These are phyloP conservation scores for Seriola dumerili DNA, from an alignment of 2,113 vertebrate species.

Conservation along the genomic window DNA sequence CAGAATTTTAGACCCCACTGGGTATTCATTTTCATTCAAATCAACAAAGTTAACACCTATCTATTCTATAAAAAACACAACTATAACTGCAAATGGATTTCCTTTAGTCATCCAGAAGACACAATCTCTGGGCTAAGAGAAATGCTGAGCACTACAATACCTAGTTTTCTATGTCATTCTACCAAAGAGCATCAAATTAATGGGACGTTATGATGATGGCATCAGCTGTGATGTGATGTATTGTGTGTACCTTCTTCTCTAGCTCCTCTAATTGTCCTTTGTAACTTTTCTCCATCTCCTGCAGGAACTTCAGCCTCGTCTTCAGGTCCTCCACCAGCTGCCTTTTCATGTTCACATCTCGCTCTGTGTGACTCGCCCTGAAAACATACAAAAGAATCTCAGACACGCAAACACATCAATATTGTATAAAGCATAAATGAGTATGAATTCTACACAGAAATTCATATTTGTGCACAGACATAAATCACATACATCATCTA, in stretches of 20 bases:
- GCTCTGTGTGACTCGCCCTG: constrained; percentile 87
- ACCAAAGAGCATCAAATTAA: background rate
- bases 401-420: background rate
- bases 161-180: background rate
- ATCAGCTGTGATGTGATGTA: background rate
- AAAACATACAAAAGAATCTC: background rate
- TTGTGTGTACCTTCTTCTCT: constrained; percentile 89
- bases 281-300: constrained; percentile 89
- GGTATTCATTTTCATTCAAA: background rate
- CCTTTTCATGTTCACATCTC: constrained; percentile 91
- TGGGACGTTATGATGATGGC: background rate
- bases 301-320: constrained; percentile 88
- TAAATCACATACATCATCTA: constrained; percentile 4
- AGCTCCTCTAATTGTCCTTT: constrained; percentile 86
- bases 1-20: no score
- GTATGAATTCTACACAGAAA: background rate
- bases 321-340: constrained; percentile 91
- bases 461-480: background rate
- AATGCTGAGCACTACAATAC: background rate
- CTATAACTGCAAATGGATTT: background rate
- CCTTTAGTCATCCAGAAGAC: background rate
- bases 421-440: background rate
- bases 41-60: background rate
- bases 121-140: background rate
- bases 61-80: background rate